Evolutionary conservation across 2,888 invertebrate species (phyloP).

Genomic region (Stegophylla sp.): DNA sequence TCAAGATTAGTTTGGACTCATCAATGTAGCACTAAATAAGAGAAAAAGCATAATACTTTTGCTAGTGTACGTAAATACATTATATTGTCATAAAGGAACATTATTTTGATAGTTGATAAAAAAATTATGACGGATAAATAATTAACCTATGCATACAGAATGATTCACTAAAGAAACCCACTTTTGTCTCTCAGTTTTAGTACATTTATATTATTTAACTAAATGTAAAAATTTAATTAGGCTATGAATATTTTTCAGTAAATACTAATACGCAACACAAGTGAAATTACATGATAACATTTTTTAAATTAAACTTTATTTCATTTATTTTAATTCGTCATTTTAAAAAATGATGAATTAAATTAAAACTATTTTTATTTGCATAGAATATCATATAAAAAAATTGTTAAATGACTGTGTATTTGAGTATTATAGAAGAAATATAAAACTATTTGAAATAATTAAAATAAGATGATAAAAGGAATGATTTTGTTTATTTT

Average conservation of each 20-base stretch:
- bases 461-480: not conserved
- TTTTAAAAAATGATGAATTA: too few species aligned
- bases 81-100: conserved; percentile 51
- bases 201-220: not conserved
- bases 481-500: not conserved
- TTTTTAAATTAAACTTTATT: too few species aligned
- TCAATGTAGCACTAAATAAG: not conserved
- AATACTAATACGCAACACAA: not conserved
- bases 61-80: conserved; percentile 2
- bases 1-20: not conserved
- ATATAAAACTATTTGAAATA: not conserved
- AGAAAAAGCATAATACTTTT: conserved; percentile 19
- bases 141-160: conserved; percentile 38
- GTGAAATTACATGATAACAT: not conserved
- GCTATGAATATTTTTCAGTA: not conserved
- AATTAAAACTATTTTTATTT: too few species aligned
- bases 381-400: not conserved
- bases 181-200: conserved; percentile 8
- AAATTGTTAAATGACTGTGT: not conserved
- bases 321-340: too few species aligned
- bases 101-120: conserved; percentile 26
- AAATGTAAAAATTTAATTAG: not conserved
- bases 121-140: conserved; percentile 30
- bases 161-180: conserved; percentile 25
- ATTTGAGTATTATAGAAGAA: not conserved